Evolutionary conservation across 2,797 vertebrate species (phyloP), one percentile per base, ranked within the genome.

Genomic region (Pseudopleuronectes americanus): DNA sequence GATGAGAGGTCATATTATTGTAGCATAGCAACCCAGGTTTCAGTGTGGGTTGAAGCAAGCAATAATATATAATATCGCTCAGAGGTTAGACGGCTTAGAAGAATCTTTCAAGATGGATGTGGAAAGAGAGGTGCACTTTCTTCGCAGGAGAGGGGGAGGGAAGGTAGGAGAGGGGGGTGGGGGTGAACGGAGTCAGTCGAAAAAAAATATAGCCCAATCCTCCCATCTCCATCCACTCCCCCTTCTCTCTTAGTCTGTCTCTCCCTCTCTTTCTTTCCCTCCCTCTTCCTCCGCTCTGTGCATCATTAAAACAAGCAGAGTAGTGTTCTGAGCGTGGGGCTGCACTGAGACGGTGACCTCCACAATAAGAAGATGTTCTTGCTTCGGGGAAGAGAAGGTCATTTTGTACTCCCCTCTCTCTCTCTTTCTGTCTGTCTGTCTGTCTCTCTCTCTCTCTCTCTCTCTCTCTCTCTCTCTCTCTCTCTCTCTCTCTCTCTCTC

Each of bases 241-340:
- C 70, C 36, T 64, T 75, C 62, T 60, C 51, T 64, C n/a, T 51
- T 24, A 17, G 60, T 57, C 57, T 69, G 60, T 66, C 53, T 64
- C 74, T 73, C 72, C 6, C 79, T 80, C 16, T 61, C 58, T 64
- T 59, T 78, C 61, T 70, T 71, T 80, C 68, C 66, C 75, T 83
- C 79, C 66, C 76, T 82, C 89, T 90, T 72, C 79, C 82, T 87
- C 77, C 77, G 71, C 86, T 91, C 82, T 70, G 86, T 80, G 91
- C 92, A 91, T 94, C 91, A 91, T 94, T 93, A 94, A 94, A 94
- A 93, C 92, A 92, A 92, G 92, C 89, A 84, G 89, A 88, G 89
- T 89, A 90, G 88, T 90, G 91, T 93, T 93, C 87, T 81, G 90
- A 92, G 87, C 74, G 77, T 83, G 84, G 88, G 87, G 85, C 88